These are phyloP conservation scores for Sympetrum striolatum DNA, from an alignment of 2,888 invertebrate species.

Conservation along the genomic window DNA sequence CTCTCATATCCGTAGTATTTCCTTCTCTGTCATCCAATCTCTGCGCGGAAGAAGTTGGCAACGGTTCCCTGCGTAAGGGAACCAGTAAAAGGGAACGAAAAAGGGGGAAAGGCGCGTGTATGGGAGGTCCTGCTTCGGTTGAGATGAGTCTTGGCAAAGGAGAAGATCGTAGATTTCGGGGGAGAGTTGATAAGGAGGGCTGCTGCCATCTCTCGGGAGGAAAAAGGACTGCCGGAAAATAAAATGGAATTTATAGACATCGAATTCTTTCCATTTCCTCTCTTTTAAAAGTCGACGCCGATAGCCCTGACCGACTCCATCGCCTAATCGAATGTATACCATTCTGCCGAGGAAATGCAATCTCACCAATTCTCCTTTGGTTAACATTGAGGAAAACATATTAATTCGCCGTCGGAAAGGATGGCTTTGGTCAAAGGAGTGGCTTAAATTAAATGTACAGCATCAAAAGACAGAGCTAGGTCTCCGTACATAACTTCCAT, in stretches of 20 bases:
- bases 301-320: background rate
- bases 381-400: background rate
- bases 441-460: too few species aligned
- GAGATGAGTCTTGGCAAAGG: background rate
- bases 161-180: background rate
- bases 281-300: background rate
- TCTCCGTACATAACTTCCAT: too few species aligned
- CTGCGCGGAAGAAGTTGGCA: background rate
- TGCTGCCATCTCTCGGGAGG: background rate
- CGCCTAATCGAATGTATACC: too few species aligned
- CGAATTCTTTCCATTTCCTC: background rate
- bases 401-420: too few species aligned
- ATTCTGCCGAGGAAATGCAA: too few species aligned
- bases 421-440: too few species aligned
- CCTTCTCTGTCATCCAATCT: background rate
- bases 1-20: background rate
- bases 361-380: background rate
- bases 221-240: background rate
- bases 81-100: background rate
- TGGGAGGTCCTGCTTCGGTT: background rate
- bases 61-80: background rate
- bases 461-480: too few species aligned
- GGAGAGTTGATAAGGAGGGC: background rate
- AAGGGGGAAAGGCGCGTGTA: background rate
- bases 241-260: background rate